Conservation (phyloP, 2,888 invertebrate species). For the Ophion ventricosus region DNA sequence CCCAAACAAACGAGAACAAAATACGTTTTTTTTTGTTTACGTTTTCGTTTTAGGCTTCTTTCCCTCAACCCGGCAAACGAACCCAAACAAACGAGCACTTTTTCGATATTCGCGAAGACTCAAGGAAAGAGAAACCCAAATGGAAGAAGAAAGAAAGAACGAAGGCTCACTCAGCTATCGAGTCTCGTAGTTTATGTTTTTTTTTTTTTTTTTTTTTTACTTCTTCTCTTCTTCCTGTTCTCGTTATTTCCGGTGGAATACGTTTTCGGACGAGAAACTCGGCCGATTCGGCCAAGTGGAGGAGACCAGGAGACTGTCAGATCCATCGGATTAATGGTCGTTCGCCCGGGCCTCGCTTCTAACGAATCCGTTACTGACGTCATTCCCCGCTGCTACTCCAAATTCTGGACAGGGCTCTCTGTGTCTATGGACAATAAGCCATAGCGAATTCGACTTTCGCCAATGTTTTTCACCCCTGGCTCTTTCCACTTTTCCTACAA, state of each 20-base stretch:
- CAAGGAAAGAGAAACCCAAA: slow-evolving; percentile 19
- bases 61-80: too few species aligned
- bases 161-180: slow-evolving; percentile 39
- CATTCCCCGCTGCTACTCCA: slow-evolving; percentile 55
- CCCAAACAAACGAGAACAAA: too few species aligned
- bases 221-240: slow-evolving; percentile 51
- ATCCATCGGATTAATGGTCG: slow-evolving; percentile 72
- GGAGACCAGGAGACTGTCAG: slow-evolving; percentile 67
- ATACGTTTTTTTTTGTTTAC: too few species aligned
- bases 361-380: slow-evolving; percentile 71
- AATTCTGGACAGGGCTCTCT: slow-evolving; percentile 26
- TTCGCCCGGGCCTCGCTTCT: slow-evolving; percentile 66
- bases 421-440: slow-evolving; percentile 37
- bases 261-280: slow-evolving; percentile 59
- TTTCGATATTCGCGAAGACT: slow-evolving; percentile 45
- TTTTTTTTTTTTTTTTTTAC: too few species aligned
- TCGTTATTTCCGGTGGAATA: slow-evolving; percentile 72
- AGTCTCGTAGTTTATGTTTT: too few species aligned
- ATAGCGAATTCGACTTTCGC: slow-evolving; percentile 60
- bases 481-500: slow-evolving; percentile 74
- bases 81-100: background rate
- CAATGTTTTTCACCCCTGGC: too few species aligned
- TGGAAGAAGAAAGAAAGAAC: slow-evolving; percentile 10
- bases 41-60: too few species aligned
- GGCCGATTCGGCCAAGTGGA: slow-evolving; percentile 61